Evolutionary conservation across 2,888 invertebrate genomes (phyloP), one percentile per base, ranked within the genome.

Genomic region (Tiphia femorata): DNA sequence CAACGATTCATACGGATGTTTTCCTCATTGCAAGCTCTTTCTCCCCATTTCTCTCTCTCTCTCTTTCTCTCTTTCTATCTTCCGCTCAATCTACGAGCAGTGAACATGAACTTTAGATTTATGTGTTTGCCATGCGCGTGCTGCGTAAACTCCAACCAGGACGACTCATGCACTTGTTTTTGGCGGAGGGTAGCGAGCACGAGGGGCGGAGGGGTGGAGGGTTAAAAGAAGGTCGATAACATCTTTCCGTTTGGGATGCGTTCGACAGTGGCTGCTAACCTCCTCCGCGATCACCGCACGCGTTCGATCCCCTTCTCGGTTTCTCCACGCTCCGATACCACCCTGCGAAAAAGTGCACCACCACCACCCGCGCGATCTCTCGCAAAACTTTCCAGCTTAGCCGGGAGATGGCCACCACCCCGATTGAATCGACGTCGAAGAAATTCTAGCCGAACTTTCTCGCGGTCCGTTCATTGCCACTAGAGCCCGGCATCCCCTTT

Each of bases 21-120:
- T 33, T 29, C 38, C 17, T 20, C 38, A 20, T n/a, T 38, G 19
- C 20, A 17, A n/a, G n/a, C n/a, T n/a, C n/a, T 14, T 33, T 8
- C 33, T 5, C 10, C 16, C 12, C 8, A 19, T 25, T 16, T 12
- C 40, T 21, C 41, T 21, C 23, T 40, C 2, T n/a, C 10, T 10
- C 25, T 12, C 41, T 25, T 20, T 6, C 21, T 3, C 25, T 12
- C 3, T 14, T 12, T n/a, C 14, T 12, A 3, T 23, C 8, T 16
- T 16, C n/a, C 19, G 8, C n/a, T 8, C 10, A 14, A 10, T 23
- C 30, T 16, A n/a, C 5, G 14, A 8, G 21, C 21, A 54, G n/a
- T 52, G 52, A 58, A 67, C 65, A 62, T 58, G 56, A 59, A 64
- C 50, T 62, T 55, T 37, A 33, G 47, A 72, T 65, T 70, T 65